These are phyloP conservation scores for Tetragnatha versicolor DNA, from an alignment of 1,140 invertebrate genomes.

Conservation along the genomic window DNA sequence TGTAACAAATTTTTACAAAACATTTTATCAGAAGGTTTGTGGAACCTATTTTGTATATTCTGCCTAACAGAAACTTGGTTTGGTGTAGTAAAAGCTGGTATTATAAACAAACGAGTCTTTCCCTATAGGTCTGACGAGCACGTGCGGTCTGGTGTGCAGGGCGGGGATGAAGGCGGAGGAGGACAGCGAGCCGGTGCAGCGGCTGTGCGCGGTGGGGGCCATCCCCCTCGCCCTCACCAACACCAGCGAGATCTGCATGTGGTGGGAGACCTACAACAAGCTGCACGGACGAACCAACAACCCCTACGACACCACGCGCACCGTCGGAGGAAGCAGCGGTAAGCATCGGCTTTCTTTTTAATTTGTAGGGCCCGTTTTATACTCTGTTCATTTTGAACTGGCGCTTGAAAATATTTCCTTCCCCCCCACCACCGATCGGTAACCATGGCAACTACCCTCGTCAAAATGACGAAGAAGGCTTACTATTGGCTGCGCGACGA, in stretches of 20 bases:
- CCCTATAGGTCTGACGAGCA: slow-evolving; percentile 70
- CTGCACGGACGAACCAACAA: slow-evolving; percentile 86
- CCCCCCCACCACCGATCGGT: no score
- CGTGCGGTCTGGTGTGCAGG: slow-evolving; percentile 71
- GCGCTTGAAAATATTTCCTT: no score
- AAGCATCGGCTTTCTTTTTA: not conserved
- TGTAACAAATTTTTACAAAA: no score
- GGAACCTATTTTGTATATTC: no score
- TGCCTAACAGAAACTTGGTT: no score
- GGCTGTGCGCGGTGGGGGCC: slow-evolving; percentile 74
- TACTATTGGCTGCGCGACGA: no score
- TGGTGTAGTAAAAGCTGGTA: no score
- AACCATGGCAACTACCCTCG: no score
- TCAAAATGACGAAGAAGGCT: no score
- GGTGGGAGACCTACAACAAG: slow-evolving; percentile 89
- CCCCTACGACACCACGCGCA: slow-evolving; percentile 85
- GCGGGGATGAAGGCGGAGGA: slow-evolving; percentile 69
- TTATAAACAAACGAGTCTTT: slow-evolving; percentile 65
- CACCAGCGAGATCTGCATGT: slow-evolving; percentile 82
- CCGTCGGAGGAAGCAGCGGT: slow-evolving; percentile 73
- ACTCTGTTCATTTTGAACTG: no score
- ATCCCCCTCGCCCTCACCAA: slow-evolving; percentile 82
- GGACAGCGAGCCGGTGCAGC: slow-evolving; percentile 74
- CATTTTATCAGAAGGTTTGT: no score
- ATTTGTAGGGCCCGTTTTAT: no score